Base-by-base conservation (phyloP, 2,797 vertebrate species). In the Sebastes aleutianus region DNA sequence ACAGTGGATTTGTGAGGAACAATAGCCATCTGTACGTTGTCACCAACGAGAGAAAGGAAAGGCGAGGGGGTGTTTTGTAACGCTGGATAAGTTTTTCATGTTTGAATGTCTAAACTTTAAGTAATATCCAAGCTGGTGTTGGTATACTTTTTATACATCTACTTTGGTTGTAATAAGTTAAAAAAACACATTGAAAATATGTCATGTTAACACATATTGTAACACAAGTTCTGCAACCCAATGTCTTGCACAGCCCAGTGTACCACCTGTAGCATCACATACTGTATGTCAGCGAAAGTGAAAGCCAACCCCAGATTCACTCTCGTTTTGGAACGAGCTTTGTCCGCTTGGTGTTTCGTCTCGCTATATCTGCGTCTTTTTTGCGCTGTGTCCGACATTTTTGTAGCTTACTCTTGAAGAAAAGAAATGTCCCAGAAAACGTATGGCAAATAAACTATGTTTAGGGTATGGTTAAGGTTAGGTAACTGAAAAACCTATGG, bases 101-200 rank as follows among this genome's bases (percentile, higher is more conserved):
- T 70, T 71, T 78, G 6, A 82, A 57, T 68, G 20, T 78, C 43
- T 67, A 56, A 82, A 79, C 26, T 61, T 62, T 22, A 14, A 53
- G n/a, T 27, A 13, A 63, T 8, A 68, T 63, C 20, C 3, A 50
- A 13, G 29, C 39, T 36, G 32, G 7, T 78, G 18, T 24, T 50
- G 18, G 58, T 54, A 31, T 39, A 29, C 20, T 39, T 16, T 32
- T 36, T 9, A 27, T 27, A 50, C 7, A 4, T 70, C 9, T 22
- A 32, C 2, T 18, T 47, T 57, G 54, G 53, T 47, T 22, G 20
- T 10, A 3, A 56, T 56, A n/a, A 27, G 53, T 57, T 3, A 4
- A n/a, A 50, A 27, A 24, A 77, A 47, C 9, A 70, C 14, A 43
- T 43, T 43, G 39, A 57, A 50, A 50, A 50, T 16, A 50, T 50